Evolutionary conservation across 2,113 vertebrate genomes (phyloP).

Genomic region (Uria lomvia): DNA sequence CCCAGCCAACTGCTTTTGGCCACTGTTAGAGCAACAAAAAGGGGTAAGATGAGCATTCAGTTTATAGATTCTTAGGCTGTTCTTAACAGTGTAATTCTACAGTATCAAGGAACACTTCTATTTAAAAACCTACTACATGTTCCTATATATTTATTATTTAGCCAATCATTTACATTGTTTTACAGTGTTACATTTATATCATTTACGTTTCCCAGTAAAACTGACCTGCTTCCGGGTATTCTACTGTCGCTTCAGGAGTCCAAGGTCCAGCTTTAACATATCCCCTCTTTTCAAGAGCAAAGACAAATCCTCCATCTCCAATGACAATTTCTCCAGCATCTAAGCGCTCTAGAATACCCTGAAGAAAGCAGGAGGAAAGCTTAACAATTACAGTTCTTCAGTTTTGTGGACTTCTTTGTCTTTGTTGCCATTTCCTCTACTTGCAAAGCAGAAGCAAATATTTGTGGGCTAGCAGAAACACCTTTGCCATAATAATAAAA

Average conservation of each 20-base stretch:
- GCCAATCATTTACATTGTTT: not conserved
- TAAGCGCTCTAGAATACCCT: slow-evolving; percentile 92
- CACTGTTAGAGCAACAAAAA: not conserved
- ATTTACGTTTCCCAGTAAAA: not conserved
- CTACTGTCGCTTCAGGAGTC: slow-evolving; percentile 93
- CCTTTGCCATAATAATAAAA: not conserved
- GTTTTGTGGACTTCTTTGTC: not conserved
- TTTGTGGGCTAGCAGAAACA: not conserved
- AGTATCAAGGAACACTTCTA: not conserved
- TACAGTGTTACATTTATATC: no score
- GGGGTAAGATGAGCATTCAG: not conserved
- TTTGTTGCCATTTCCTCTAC: not conserved
- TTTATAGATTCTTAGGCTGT: not conserved
- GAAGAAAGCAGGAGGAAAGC: not conserved
- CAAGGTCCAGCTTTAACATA: slow-evolving; percentile 97
- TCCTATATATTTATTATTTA: not conserved
- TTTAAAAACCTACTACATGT: not conserved
- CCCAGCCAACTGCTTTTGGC: not conserved
- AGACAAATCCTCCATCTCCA: slow-evolving; percentile 95
- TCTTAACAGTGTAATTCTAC: not conserved
- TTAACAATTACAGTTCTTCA: not conserved
- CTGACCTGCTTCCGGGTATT: slow-evolving; percentile 92
- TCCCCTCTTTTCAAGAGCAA: slow-evolving; percentile 94
- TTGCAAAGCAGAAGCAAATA: not conserved
- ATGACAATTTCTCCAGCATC: slow-evolving; percentile 89